Evolutionary conservation across 2,113 vertebrate genomes (phyloP), one percentile per base, ranked within the genome.

Genomic region (Anarrhichthys ocellatus): DNA sequence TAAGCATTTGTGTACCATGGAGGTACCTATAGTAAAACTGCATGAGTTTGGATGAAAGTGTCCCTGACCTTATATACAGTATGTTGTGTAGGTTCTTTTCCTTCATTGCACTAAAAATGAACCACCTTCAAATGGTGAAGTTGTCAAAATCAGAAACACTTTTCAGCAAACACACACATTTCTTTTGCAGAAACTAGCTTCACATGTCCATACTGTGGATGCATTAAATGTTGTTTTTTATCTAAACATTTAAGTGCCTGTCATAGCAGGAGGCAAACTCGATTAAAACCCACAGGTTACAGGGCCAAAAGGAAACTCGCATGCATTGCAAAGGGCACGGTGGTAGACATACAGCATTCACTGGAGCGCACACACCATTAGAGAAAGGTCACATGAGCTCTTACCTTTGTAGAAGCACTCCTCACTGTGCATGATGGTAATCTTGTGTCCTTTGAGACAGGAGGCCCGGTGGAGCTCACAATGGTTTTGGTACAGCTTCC

Each of bases 331-430:
- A 80, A 59, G 42, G 27, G 29, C 54, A 50, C 1, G 40, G 27
- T 72, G 22, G 7, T 38, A 18, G 14, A 52, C 59, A 18, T 34
- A 52, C 15, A 18, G 34, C 18, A 70, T 77, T 15, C 54, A 77
- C 2, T 32, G 34, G 18, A 72, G 32, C 61, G 62, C 63, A 62
- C n/a, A 69, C 46, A 64, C 50, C 64, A 15, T 27, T 42, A 46
- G 38, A 73, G 32, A 63, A 78, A 72, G 69, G 20, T 78, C 59
- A 48, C 56, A 56, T 0, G 4, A 27, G 34, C 6, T 24, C 93
- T 92, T 96, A 99, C 98, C 97, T 96, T 97, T 97, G 88, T 99
- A 97, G 94, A 99, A 99, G 85, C 98, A 99, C 86, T 97, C 97
- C 88, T 98, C 96, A 0, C 96, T 97, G 93, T 99, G 98, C 76